Conservation (phyloP, 92 coral and sea anemone species). For the Chrysogorgia sp. region DNA sequence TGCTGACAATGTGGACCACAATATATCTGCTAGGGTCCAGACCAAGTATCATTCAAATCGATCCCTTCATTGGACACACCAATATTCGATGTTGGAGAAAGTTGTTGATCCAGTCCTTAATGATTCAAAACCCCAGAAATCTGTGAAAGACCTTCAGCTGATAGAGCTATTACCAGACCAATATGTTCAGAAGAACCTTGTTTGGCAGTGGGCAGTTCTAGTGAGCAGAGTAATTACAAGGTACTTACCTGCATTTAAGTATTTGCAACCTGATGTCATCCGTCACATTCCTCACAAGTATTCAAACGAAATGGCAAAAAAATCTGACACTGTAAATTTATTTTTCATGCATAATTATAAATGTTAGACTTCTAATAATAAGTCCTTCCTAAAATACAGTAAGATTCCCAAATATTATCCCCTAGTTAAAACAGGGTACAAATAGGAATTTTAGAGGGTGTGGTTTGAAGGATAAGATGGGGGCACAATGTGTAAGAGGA, state of each 20-base stretch:
- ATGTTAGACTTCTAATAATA: too few relatives aligned
- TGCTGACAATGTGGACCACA: neutral
- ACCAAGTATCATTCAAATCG: neutral
- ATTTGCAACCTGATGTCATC: slow-evolving; percentile 11
- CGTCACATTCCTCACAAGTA: slow-evolving; percentile 51
- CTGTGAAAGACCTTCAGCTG: slow-evolving; percentile 23
- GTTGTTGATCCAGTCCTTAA: neutral
- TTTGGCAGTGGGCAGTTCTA: slow-evolving; percentile 42
- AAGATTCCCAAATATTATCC: too few relatives aligned
- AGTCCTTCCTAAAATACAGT: too few relatives aligned
- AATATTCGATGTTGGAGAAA: neutral
- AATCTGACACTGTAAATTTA: slow-evolving; percentile 45
- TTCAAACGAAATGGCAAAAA: slow-evolving; percentile 31
- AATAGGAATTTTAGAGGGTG: too few relatives aligned
- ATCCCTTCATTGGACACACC: neutral
- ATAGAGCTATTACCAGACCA: slow-evolving; percentile 44
- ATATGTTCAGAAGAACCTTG: slow-evolving; percentile 36
- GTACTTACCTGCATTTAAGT: slow-evolving; percentile 20
- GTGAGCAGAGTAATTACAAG: slow-evolving; percentile 46
- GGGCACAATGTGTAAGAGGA: too few relatives aligned
- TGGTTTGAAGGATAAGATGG: too few relatives aligned
- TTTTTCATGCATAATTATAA: neutral
- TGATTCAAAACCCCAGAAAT: neutral
- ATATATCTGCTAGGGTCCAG: neutral
- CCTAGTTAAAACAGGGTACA: too few relatives aligned